Evolutionary conservation across 2,113 vertebrate genomes (phyloP), one percentile per base, ranked within the genome.

Genomic region (Pluvianellus socialis): DNA sequence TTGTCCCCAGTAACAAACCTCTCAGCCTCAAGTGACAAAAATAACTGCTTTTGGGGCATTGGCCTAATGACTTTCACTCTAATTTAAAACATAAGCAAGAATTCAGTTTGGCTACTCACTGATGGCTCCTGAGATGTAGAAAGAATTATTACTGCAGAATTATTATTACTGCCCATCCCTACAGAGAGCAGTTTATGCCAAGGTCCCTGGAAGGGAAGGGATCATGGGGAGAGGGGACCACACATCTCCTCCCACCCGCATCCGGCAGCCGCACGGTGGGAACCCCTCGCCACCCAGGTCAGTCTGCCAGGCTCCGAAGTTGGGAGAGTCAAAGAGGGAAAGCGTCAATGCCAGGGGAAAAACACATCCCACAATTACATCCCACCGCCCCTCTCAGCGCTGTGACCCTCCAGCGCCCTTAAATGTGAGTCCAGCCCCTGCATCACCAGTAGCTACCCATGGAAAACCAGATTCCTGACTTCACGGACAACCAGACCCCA

Each of bases 291-390:
- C 86, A 93, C 61, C 82, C 87, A 95, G 86, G 93, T 70, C 76
- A 92, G 86, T 90, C 93, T 65, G 21, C 28, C 45, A 52, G 92
- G 90, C 82, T 96, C 86, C 70, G 55, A 88, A 91, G 89, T 32
- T 92, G 91, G 85, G 68, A 81, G 66, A 74, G 70, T 75, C 90
- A 92, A 76, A 94, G 95, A 96, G 65, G 91, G 70, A 82, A 15
- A 79, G 24, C 12, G 7, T 49, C 91, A 86, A 93, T 97, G 79
- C 82, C 92, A 94, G 82, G 87, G 68, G 91, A 91, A 91, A 94
- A 95, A 65, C 5, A 6, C 63, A 94, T 44, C 88, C 82, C 55
- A 72, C 73, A 93, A 84, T 0, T 10, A 81, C 84, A 94, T 58
- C 73, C 59, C 87, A 56, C 14, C 3, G 10, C 32, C 11, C 40